Percentiles rank a stretch among this genome's conserved stretches.
Conservation (phyloP, 2,797 vertebrate species). For the Ara ararauna region DNA sequence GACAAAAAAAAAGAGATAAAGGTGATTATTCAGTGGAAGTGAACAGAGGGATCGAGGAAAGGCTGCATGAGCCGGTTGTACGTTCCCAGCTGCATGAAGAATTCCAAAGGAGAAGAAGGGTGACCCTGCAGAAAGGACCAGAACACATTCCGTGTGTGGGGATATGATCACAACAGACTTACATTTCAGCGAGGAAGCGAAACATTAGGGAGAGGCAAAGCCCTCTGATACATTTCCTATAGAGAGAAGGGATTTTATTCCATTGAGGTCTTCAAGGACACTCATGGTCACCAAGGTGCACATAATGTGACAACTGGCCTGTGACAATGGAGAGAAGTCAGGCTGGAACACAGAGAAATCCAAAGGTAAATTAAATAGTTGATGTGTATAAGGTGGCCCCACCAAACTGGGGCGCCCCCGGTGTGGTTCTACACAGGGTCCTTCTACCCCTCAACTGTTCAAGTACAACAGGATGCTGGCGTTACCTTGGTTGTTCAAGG, state of each 20-base stretch:
- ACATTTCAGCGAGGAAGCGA: background rate
- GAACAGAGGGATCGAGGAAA: background rate
- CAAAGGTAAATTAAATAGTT: rapidly evolving
- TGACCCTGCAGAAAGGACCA: too few species aligned
- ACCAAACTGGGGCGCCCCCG: rapidly evolving
- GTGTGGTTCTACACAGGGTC: background rate
- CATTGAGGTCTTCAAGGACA: too few species aligned
- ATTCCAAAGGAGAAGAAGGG: rapidly evolving
- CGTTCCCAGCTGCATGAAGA: background rate
- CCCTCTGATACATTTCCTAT: too few species aligned
- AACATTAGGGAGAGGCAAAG: background rate
- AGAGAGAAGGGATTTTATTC: background rate
- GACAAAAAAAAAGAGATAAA: background rate
- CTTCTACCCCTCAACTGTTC: background rate
- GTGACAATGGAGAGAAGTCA: rapidly evolving
- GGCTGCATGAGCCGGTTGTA: background rate
- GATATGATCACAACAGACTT: rapidly evolving
- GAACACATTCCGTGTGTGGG: rapidly evolving
- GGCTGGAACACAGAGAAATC: rapidly evolving
- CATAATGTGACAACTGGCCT: rapidly evolving
- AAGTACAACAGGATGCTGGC: background rate
- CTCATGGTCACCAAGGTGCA: background rate
- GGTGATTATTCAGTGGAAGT: background rate
- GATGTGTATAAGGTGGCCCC: background rate
- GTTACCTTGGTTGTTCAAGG: background rate